Evolutionary conservation across 2,888 invertebrate genomes (phyloP).

Genomic region (Eupithecia centaureata): DNA sequence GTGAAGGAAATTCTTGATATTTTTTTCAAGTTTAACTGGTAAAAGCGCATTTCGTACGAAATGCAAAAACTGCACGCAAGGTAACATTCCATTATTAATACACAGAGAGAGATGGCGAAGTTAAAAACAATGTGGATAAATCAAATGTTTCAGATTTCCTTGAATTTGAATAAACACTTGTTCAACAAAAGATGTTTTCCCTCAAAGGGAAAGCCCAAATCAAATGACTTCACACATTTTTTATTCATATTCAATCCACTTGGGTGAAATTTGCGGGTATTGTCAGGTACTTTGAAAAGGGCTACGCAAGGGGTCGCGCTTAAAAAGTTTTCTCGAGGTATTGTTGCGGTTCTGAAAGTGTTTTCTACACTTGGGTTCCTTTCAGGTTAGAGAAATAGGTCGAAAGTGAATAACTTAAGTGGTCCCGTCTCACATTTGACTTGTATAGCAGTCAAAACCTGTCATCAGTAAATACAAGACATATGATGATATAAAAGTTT

Average conservation of each 20-base stretch:
- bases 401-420: background rate
- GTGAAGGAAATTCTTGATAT: background rate
- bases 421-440: background rate
- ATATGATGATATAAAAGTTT: no score
- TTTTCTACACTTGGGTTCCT: conserved; percentile 42
- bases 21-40: background rate
- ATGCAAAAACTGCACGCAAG: no score
- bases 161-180: conserved; percentile 14
- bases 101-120: background rate
- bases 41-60: background rate
- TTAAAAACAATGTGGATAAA: background rate
- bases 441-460: background rate
- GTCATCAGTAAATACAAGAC: no score
- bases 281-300: conserved; percentile 58
- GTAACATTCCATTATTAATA: background rate
- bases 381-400: conserved; percentile 1
- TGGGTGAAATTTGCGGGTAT: conserved; percentile 58
- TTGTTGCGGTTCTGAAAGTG: conserved; percentile 47
- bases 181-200: conserved; percentile 34
- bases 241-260: conserved; percentile 43
- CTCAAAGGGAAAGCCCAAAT: conserved; percentile 30
- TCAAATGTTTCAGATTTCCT: conserved; percentile 2
- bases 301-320: conserved; percentile 51
- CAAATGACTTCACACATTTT: conserved; percentile 45
- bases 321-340: conserved; percentile 51